These are phyloP conservation scores for Lymantria dispar DNA, from an alignment of 2,888 invertebrate species.

Conservation along the genomic window DNA sequence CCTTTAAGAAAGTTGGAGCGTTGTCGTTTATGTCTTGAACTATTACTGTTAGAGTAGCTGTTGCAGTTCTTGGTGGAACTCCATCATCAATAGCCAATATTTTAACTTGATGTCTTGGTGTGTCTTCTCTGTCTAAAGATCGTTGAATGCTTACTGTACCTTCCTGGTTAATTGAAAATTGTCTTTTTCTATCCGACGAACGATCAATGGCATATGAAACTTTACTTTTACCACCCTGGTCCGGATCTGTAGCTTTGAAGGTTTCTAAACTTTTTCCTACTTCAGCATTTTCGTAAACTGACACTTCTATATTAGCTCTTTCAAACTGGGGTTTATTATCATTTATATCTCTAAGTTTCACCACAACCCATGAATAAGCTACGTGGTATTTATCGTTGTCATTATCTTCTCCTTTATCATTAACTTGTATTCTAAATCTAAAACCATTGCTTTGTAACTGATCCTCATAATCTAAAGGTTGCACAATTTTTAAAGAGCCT, in stretches of 20 bases:
- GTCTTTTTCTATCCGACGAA: constrained; percentile 94
- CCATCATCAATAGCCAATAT: constrained; percentile 98
- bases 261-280: constrained; percentile 95
- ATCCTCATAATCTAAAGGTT: constrained; percentile 97
- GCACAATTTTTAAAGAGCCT: constrained; percentile 96
- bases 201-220: constrained; percentile 96
- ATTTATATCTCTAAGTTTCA: constrained; percentile 96
- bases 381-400: constrained; percentile 98
- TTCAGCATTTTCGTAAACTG: constrained; percentile 95
- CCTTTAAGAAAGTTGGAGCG: constrained; percentile 95
- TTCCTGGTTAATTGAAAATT: constrained; percentile 96
- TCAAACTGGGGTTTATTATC: constrained; percentile 98
- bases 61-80: constrained; percentile 95
- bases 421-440: constrained; percentile 96
- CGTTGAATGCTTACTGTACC: constrained; percentile 97
- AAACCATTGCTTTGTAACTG: constrained; percentile 97
- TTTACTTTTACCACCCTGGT: constrained; percentile 96
- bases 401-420: constrained; percentile 96
- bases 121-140: constrained; percentile 95
- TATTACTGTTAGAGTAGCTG: constrained; percentile 95
- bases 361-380: constrained; percentile 97
- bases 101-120: constrained; percentile 97
- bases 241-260: constrained; percentile 97
- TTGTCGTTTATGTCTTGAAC: constrained; percentile 98
- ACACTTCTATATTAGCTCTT: constrained; percentile 95